Base-by-base conservation (phyloP, 2,888 invertebrate genomes). In the Lymantria monacha region DNA sequence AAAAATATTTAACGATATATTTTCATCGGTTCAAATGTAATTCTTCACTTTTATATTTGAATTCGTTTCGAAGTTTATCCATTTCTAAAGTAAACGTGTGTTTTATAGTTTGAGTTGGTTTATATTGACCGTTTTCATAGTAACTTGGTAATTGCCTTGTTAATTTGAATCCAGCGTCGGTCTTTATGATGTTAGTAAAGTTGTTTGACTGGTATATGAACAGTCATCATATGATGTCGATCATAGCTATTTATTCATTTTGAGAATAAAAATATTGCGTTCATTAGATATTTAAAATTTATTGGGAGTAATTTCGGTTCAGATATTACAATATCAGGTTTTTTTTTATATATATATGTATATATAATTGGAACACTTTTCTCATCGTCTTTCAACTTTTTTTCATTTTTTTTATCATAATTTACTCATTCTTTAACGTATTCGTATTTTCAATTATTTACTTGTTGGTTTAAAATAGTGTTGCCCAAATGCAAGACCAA, bases 121-220 rank as follows among this genome's bases (percentile, higher is more conserved):
- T 53, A 57, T 49, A 67, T 72, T 66, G 66, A 77, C 72, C 72
- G 70, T 78, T 82, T 83, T 79, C 77, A 66, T 80, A 74, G 81
- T 81, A 84, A 83, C 72, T 69, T 75, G 73, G 83, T 87, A 83
- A 89, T 87, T 88, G 83, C 79, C 84, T 85, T 86, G 87, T 89
- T 88, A 87, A 87, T 87, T 84, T 80, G 77, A 81, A 82, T 77
- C 77, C 74, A 70, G 68, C 63, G 77, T 74, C 87, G 87, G 85
- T 69, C 55, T 72, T 80, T 90, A 85, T 87, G 85, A 89, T 81
- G 63, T 72, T 70, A 67, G 70, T 74, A 59, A 71, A 83, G 78
- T 79, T 74, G 85, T 81, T 71, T 69, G 81, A 83, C 84, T 75
- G 73, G 83, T 81, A 76, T 81, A 69, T 63, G 74, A 80, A 82